A percentile compares a stretch with the other conserved stretches of the same genome.
Evolutionary conservation across 2,113 vertebrate species (phyloP).

Genomic region (Uria aalge): DNA sequence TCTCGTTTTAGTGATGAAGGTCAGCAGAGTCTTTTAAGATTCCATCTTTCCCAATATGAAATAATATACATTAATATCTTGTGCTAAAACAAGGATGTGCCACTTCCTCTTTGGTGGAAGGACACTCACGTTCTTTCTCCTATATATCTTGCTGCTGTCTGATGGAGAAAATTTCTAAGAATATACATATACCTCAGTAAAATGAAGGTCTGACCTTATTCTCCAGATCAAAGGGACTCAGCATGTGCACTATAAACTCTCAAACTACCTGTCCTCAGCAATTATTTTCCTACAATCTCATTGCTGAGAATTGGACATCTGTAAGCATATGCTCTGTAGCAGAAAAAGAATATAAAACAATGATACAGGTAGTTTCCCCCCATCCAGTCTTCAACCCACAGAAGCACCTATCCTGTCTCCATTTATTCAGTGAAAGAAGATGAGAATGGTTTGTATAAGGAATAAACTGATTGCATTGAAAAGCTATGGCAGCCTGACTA

Average conservation of each 20-base stretch:
- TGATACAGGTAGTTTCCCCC: neutral
- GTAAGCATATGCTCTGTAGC: neutral
- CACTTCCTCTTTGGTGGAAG: neutral
- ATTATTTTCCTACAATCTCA: neutral
- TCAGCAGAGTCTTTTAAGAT: neutral
- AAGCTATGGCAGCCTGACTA: neutral
- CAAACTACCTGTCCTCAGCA: neutral
- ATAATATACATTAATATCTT: neutral
- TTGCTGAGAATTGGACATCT: neutral
- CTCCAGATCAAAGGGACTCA: neutral
- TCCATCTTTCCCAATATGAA: neutral
- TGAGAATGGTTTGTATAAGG: neutral
- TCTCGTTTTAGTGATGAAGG: neutral
- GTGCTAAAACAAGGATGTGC: neutral
- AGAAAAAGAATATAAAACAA: neutral
- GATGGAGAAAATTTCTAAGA: neutral
- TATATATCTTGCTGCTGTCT: neutral
- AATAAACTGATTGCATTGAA: neutral
- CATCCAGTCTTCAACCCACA: neutral
- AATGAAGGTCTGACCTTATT: neutral
- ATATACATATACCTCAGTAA: neutral
- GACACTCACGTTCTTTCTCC: neutral
- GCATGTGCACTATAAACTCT: neutral
- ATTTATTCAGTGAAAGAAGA: neutral
- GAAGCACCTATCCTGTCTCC: neutral